Base-by-base conservation (phyloP, 2,797 vertebrate genomes). In the Alosa sapidissima region DNA sequence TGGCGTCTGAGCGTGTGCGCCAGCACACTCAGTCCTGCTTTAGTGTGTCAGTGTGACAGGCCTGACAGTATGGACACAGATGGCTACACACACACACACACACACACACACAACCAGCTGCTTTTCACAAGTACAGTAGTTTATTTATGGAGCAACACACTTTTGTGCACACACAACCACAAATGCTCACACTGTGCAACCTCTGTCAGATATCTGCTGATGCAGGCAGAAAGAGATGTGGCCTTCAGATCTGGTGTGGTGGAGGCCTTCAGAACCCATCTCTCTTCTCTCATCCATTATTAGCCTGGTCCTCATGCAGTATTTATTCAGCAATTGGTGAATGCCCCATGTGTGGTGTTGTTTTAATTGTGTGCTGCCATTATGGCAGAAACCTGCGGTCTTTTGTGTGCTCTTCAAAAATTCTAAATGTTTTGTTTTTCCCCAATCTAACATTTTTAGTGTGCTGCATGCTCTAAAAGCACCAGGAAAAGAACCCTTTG, bases 1-100 rank as follows among this genome's bases (percentile, higher is more conserved):
- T 89, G 82, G 85, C 52, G 36, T 54, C 60, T 81, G 81, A 54
- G 81, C 81, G 58, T 81, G 58, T 84, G 11, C 68, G 47, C 41
- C 58, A 45, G 10, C 45, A 48, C 65, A 6, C 62, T 33, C 68
- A 41, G 68, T 72, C 68, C 68, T 13, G 28, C 28, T 72, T 4
- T 28, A 72, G 65, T 36, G 65, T 72, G 65, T 72, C 65, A 72
- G 28, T 36, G 33, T 75, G 33, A 75, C 68, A 45, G 14, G 68
- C 13, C 36, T 75, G 68, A 41, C 33, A 75, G n/a, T 41, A 45
- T 72, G 28, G 65, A 41, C 33, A 13, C 68, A 75, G 33, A 36
- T 36, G 36, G 33, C 41, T 41, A 16, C 45, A 62, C 33, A 36
- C 28, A 36, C 28, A 72, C 65, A 36, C 65, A 36, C 65, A 65